Evolutionary conservation across 2,797 vertebrate genomes (phyloP).

Genomic region (Muscicapa striata): DNA sequence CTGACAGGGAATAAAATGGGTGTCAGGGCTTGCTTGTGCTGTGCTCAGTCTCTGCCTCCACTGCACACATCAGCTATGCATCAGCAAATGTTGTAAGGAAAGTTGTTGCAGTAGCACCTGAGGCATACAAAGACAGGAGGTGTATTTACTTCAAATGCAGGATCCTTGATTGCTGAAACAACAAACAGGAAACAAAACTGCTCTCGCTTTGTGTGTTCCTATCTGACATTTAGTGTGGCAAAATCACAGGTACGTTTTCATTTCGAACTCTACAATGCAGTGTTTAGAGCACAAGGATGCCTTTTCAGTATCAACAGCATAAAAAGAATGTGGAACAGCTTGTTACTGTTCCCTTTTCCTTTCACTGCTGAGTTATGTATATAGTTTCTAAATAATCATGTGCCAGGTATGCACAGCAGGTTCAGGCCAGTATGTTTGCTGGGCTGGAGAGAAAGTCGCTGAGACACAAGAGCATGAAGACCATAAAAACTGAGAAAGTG

Average conservation of each 20-base stretch:
- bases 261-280: background rate
- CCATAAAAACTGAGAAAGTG: background rate
- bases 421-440: background rate
- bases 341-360: background rate
- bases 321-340: background rate
- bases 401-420: background rate
- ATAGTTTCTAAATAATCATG: background rate
- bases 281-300: background rate
- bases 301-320: background rate
- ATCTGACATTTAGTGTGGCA: background rate
- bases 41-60: background rate
- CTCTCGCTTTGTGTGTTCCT: background rate
- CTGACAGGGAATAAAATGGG: background rate
- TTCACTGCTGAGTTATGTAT: background rate
- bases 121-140: background rate
- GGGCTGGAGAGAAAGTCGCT: background rate
- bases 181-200: background rate
- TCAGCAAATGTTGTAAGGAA: background rate
- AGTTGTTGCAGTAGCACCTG: slow-evolving; percentile 15
- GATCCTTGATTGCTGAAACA: background rate
- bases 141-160: background rate
- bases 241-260: background rate
- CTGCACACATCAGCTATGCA: background rate
- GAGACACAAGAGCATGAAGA: background rate
- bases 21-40: background rate